Conservation (phyloP, 2,888 invertebrate species). For the Zhengitettix transpicula region DNA sequence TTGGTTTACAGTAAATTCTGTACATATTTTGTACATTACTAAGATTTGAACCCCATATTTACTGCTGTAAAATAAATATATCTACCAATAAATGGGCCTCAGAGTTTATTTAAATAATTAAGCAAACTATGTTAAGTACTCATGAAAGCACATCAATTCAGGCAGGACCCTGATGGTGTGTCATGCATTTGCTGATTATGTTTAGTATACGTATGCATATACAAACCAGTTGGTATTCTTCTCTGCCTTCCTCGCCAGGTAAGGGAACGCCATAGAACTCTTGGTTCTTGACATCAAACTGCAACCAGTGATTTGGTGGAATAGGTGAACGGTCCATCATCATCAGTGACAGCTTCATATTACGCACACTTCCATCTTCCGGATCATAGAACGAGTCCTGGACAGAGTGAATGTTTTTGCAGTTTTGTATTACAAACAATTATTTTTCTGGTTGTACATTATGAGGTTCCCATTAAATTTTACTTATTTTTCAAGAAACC, state of each 20-base stretch:
- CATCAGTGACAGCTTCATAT: constrained; percentile 53
- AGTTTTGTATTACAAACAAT: too few relatives aligned
- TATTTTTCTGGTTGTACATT: too few relatives aligned
- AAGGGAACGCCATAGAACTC: constrained; percentile 78
- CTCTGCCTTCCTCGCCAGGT: constrained; percentile 49
- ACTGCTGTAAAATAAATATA: too few relatives aligned
- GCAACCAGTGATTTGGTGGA: constrained; percentile 61
- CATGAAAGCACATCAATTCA: background rate
- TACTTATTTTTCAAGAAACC: too few relatives aligned
- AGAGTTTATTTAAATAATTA: too few relatives aligned
- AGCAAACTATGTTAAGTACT: too few relatives aligned
- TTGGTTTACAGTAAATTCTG: too few relatives aligned
- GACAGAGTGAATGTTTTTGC: too few relatives aligned
- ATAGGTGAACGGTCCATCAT: constrained; percentile 54
- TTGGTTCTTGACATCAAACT: constrained; percentile 74
- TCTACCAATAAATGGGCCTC: too few relatives aligned
- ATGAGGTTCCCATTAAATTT: too few relatives aligned
- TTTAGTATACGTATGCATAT: background rate
- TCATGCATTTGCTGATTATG: background rate
- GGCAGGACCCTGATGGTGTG: background rate
- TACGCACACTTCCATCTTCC: constrained; percentile 61
- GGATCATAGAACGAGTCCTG: constrained; percentile 81
- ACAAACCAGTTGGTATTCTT: constrained; percentile 56
- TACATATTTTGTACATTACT: too few relatives aligned
- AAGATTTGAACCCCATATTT: too few relatives aligned